These are phyloP conservation scores for Tretioscincus oriximinensis DNA, from an alignment of 2,113 vertebrate species.

Conservation along the genomic window DNA sequence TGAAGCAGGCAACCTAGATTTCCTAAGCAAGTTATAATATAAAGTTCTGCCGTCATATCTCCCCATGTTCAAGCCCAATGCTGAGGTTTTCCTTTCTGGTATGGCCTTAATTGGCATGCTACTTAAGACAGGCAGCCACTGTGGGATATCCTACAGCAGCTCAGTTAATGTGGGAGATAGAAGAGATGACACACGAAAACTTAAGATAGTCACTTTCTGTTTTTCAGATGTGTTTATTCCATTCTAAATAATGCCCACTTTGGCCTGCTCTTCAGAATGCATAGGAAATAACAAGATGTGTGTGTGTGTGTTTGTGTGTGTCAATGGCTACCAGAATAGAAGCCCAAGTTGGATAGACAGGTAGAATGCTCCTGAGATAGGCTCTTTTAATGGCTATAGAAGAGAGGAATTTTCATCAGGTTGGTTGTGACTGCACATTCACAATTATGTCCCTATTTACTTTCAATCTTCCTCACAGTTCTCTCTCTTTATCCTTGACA, in stretches of 20 bases:
- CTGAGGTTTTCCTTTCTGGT: background rate
- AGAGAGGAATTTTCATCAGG: no score
- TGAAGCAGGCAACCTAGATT: conserved; percentile 7
- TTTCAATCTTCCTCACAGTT: no score
- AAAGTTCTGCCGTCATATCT: conserved; percentile 11
- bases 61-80: background rate
- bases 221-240: background rate
- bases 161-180: background rate
- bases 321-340: no score
- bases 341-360: no score
- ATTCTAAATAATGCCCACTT: background rate
- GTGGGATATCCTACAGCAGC: background rate
- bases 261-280: background rate
- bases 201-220: background rate
- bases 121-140: background rate
- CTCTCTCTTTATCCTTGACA: no score
- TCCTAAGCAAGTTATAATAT: background rate
- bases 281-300: background rate
- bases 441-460: no score
- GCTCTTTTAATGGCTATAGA: no score
- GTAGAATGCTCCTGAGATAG: no score
- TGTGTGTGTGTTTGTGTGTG: background rate
- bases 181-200: background rate
- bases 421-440: no score
- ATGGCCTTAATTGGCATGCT: background rate